Conservation (phyloP, 1,140 invertebrate species). For the Drosophila prosaltans region DNA sequence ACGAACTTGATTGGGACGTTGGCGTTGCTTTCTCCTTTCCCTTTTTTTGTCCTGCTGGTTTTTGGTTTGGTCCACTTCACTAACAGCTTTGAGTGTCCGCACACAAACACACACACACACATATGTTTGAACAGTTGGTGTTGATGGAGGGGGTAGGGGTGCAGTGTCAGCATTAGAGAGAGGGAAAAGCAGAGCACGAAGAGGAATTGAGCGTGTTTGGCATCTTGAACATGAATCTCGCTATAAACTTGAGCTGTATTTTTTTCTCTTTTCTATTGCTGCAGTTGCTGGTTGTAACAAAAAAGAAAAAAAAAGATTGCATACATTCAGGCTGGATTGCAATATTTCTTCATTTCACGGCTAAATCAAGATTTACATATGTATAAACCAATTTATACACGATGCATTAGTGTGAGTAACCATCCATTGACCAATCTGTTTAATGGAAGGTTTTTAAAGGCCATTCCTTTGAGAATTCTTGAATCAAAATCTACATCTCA, state of each 20-base stretch:
- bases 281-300: conserved; percentile 23
- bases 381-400: no score
- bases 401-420: no score
- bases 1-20: conserved; percentile 69
- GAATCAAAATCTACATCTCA: no score
- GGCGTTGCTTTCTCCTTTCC: conserved; percentile 34
- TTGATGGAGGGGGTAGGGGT: background rate
- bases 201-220: conserved; percentile 55
- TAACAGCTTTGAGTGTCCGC: conserved; percentile 68
- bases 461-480: no score
- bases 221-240: conserved; percentile 59
- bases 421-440: no score
- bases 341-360: conserved; percentile 55
- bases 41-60: conserved; percentile 6
- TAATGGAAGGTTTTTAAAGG: no score
- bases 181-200: background rate
- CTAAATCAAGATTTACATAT: background rate
- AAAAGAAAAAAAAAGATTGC: conserved; percentile 8
- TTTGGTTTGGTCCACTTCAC: conserved; percentile 54
- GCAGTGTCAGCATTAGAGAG: background rate
- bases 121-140: no score
- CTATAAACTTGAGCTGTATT: conserved; percentile 30
- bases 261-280: conserved; percentile 40
- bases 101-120: conserved; percentile 1
- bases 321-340: conserved; percentile 16